A percentile compares a stretch with the other conserved stretches of the same genome.
Conservation (phyloP, 1,140 invertebrate genomes). For the Caerostris darwini region DNA sequence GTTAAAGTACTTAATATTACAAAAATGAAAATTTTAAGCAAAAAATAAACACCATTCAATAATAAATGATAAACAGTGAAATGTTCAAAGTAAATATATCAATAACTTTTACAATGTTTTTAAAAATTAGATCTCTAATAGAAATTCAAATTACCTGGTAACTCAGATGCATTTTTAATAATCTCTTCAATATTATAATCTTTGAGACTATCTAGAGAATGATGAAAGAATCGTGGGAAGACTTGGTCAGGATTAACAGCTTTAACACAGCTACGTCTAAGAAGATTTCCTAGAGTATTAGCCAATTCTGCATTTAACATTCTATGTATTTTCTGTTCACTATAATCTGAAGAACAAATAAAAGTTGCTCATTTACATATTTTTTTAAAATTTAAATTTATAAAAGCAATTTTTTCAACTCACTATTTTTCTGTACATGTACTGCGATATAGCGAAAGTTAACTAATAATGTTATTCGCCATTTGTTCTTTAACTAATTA, state of each 20-base stretch:
- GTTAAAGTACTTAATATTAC: too few relatives aligned
- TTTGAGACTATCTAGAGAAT: constrained; percentile 83
- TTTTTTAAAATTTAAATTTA: too few relatives aligned
- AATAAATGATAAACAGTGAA: too few relatives aligned
- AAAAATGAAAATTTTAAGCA: too few relatives aligned
- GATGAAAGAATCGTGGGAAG: constrained; percentile 86
- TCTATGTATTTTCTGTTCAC: constrained; percentile 88
- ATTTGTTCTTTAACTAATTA: too few relatives aligned
- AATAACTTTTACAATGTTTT: too few relatives aligned
- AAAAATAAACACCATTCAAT: too few relatives aligned
- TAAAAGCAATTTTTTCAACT: background rate
- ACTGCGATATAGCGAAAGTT: too few relatives aligned
- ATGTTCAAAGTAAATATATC: too few relatives aligned
- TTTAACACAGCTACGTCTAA: constrained; percentile 89
- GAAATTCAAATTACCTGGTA: constrained; percentile 84
- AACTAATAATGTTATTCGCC: too few relatives aligned
- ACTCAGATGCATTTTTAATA: constrained; percentile 83
- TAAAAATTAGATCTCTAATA: too few relatives aligned
- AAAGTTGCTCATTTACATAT: too few relatives aligned
- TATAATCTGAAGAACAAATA: constrained; percentile 88
- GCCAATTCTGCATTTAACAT: constrained; percentile 95
- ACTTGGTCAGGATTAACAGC: constrained; percentile 89
- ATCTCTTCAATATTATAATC: constrained; percentile 81
- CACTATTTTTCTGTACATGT: background rate
- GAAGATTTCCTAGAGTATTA: constrained; percentile 95